Base-by-base conservation (phyloP, 1,140 invertebrate genomes). In the Zeugodacus cucurbitae region DNA sequence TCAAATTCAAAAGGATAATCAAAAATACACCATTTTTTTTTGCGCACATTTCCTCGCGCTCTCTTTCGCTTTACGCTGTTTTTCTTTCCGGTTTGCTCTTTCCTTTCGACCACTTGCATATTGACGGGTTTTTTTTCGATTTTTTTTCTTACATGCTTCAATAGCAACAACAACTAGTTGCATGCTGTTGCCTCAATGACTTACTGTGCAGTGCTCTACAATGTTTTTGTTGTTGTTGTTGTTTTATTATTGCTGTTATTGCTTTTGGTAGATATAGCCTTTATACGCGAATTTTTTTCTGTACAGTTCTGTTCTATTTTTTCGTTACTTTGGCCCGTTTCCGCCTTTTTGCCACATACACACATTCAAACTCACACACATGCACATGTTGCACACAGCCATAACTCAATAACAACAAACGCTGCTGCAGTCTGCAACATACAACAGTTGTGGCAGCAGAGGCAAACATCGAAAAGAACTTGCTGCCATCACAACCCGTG, bases 1-100 rank as follows among this genome's bases (percentile, higher is more conserved):
- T 91, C 90, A 88, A 91, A 91, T 91, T 90, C 89, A 90, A 90
- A 90, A 88, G 32, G 86, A 82, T 82, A 82, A 48, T 82, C 74
- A 82, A 82, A 82, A 82, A 48, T 82, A 48, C 74, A 26, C 11
- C 17, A 26, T 87, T 88, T 87, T 88, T 88, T 64, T 62, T 67
- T 5, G 3, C 17, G 6, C 41, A 7, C 87, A 37, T 67, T 70
- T 78, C 32, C 57, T 89, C 37, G 11, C 34, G 7, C 20, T 87
- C 26, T 70, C 10, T 48, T 22, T 67, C 87, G n/a, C n/a, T 82
- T 48, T 48, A 26, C 74, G 29, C 37, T 11, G 41, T 82, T 82
- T 41, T 44, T 14, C 70, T 82, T 82, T 48, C 74, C 37, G 41
- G 74, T 48, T 82, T 82, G 20, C 74, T 54, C n/a, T 41, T 54